These are phyloP conservation scores for Drosophila navojoa DNA, from an alignment of 1,140 invertebrate species.

Conservation along the genomic window DNA sequence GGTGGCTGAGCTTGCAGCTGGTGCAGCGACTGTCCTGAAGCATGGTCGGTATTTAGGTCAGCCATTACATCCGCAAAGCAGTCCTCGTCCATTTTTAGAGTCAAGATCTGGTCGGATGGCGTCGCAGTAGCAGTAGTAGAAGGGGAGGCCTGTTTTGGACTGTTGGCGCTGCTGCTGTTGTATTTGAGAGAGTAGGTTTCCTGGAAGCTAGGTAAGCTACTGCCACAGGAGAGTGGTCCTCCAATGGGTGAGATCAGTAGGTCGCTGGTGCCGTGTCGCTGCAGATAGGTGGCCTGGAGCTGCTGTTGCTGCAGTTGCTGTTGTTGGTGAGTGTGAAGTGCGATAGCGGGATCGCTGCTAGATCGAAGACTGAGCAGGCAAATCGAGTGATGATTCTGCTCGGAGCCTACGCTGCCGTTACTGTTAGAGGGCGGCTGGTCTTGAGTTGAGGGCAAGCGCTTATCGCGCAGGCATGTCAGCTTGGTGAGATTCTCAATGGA, in stretches of 20 bases:
- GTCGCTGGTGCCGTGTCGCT: conserved; percentile 53
- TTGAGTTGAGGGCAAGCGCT: conserved; percentile 83
- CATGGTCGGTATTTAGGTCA: conserved; percentile 48
- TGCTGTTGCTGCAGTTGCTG: conserved; percentile 56
- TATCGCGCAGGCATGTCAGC: conserved; percentile 78
- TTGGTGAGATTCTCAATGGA: conserved; percentile 81
- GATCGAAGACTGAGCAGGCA: conserved; percentile 76
- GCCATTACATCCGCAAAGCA: conserved; percentile 87
- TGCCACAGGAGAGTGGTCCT: conserved; percentile 83
- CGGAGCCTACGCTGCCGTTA: conserved; percentile 65
- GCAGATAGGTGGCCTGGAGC: conserved; percentile 51
- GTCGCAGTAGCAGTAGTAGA: conserved; percentile 51
- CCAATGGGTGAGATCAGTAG: conserved; percentile 71
- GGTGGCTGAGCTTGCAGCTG: conserved; percentile 54
- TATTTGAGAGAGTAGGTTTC: conserved; percentile 92
- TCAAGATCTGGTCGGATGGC: conserved; percentile 75
- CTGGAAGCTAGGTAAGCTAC: conserved; percentile 92
- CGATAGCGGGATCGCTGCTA: conserved; percentile 81
- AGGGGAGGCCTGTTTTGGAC: conserved; percentile 53
- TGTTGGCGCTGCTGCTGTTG: conserved; percentile 61
- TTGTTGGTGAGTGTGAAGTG: conserved; percentile 69
- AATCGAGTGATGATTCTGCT: conserved; percentile 64
- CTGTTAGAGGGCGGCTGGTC: conserved; percentile 79
- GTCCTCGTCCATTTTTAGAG: conserved; percentile 92
- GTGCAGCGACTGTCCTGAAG: conserved; percentile 51